These are phyloP conservation scores for Ennomos fuscantarius DNA, from an alignment of 2,888 invertebrate genomes.

Conservation along the genomic window DNA sequence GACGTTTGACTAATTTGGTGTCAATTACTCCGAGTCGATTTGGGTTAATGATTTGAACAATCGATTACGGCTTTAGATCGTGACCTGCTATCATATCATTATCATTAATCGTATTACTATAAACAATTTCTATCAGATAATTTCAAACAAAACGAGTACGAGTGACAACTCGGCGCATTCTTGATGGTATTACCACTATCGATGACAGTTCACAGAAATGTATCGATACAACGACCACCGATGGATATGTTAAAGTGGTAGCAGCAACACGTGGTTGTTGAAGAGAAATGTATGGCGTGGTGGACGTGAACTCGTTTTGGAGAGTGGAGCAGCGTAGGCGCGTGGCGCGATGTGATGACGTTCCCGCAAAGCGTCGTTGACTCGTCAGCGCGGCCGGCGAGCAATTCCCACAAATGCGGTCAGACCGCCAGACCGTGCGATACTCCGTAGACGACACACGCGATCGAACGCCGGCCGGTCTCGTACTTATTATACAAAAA, in stretches of 20 bases:
- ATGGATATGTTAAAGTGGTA: constrained; percentile 1
- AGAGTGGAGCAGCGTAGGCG: constrained; percentile 61
- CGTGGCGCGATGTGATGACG: constrained; percentile 70
- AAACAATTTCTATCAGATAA: constrained; percentile 36
- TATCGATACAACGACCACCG: constrained; percentile 15
- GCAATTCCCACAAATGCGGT: constrained; percentile 52
- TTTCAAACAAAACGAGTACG: constrained; percentile 35
- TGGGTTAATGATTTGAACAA: constrained; percentile 20
- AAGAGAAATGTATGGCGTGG: constrained; percentile 27
- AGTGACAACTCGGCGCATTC: constrained; percentile 35
- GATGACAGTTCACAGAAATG: constrained; percentile 7
- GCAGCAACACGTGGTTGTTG: neutral
- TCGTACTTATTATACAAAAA: constrained; percentile 42
- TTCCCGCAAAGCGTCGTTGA: constrained; percentile 53
- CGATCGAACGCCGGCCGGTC: constrained; percentile 61
- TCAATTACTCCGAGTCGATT: constrained; percentile 9
- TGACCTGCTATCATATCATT: constrained; percentile 20
- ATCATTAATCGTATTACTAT: constrained; percentile 29
- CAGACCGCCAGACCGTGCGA: constrained; percentile 48
- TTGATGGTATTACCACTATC: constrained; percentile 11
- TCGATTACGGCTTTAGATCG: constrained; percentile 8
- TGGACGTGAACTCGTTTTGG: constrained; percentile 6
- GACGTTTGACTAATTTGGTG: neutral
- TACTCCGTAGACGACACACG: constrained; percentile 52
- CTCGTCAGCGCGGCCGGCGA: constrained; percentile 48